phyloP scores from a whole-genome alignment of 2,888 invertebrate genomes.

The Drosophila anomelani region DNA sequence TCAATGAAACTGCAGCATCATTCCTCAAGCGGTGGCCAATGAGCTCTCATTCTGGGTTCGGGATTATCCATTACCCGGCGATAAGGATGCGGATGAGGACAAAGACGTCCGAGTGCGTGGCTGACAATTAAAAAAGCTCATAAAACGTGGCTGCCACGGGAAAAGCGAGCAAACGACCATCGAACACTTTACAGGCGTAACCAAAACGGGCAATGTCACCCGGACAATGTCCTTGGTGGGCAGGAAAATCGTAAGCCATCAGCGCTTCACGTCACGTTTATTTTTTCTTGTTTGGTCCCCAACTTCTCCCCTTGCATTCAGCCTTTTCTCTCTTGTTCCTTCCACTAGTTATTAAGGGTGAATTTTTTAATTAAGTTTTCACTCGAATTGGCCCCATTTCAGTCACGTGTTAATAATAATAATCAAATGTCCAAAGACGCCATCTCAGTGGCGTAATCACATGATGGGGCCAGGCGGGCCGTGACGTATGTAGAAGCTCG shows the following conservation, averaged over 20 bases:
- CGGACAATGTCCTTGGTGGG: conserved; percentile 45
- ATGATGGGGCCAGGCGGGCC: background rate
- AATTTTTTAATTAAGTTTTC: conserved; percentile 78
- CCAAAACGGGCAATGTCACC: conserved; percentile 66
- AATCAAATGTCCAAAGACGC: conserved; percentile 62
- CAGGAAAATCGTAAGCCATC: conserved; percentile 27
- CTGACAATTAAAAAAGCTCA: conserved; percentile 65
- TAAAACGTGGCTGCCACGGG: conserved; percentile 58
- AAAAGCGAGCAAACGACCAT: conserved; percentile 54
- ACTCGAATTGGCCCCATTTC: conserved; percentile 74
- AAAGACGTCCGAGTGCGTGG: conserved; percentile 30
- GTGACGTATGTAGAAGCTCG: conserved; percentile 14
- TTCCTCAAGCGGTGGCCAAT: conserved; percentile 27
- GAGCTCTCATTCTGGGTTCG: conserved; percentile 27
- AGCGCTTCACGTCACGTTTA: conserved; percentile 60
- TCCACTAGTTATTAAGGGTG: conserved; percentile 60
- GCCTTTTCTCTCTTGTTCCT: conserved; percentile 1
- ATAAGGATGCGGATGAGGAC: conserved; percentile 23
- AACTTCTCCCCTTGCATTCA: conserved; percentile 12
- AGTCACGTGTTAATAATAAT: conserved; percentile 80
- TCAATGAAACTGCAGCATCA: conserved; percentile 65
- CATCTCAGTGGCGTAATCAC: conserved; percentile 27
- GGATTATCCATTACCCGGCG: conserved; percentile 50
- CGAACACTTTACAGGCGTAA: conserved; percentile 69
- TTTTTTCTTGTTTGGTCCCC: background rate